These are phyloP conservation scores for Gobius niger DNA, from an alignment of 2,113 vertebrate genomes.

Conservation along the genomic window DNA sequence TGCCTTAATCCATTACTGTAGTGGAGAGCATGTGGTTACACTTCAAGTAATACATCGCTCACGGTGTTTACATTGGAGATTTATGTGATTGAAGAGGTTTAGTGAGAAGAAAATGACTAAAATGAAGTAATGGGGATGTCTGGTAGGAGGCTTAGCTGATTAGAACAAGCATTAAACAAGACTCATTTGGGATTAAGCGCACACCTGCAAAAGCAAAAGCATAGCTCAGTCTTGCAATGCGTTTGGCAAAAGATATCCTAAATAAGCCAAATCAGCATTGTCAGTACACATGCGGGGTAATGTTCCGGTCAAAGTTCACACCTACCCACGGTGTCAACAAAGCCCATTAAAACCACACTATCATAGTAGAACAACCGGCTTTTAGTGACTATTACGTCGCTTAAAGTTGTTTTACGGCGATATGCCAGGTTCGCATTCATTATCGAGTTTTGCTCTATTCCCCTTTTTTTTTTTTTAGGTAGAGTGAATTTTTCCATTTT, in stretches of 20 bases:
- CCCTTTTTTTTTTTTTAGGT: too few relatives aligned
- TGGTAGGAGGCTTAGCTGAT: conserved; percentile 12
- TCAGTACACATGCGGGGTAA: too few relatives aligned
- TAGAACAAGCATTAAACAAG: conserved; percentile 7
- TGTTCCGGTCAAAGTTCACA: too few relatives aligned
- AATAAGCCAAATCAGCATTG: too few relatives aligned
- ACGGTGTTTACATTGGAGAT: conserved; percentile 51
- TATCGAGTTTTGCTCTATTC: too few relatives aligned
- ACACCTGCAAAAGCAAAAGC: conserved; percentile 8
- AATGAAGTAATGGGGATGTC: conserved; percentile 12
- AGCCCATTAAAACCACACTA: not conserved
- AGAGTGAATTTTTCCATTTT: too few relatives aligned
- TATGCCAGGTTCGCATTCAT: too few relatives aligned
- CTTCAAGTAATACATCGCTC: conserved; percentile 30
- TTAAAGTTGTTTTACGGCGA: too few relatives aligned
- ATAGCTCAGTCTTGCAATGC: not conserved
- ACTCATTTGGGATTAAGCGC: conserved; percentile 4
- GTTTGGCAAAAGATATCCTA: not conserved
- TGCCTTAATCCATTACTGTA: conserved; percentile 48
- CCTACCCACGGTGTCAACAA: too few relatives aligned
- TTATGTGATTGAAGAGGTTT: conserved; percentile 31
- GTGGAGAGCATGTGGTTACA: conserved; percentile 28
- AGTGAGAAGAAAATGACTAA: conserved; percentile 20
- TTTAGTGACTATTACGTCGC: too few relatives aligned
- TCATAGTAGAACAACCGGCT: not conserved